phyloP scores from a whole-genome alignment of 1,140 invertebrate species.

The Aphidius gifuensis region DNA sequence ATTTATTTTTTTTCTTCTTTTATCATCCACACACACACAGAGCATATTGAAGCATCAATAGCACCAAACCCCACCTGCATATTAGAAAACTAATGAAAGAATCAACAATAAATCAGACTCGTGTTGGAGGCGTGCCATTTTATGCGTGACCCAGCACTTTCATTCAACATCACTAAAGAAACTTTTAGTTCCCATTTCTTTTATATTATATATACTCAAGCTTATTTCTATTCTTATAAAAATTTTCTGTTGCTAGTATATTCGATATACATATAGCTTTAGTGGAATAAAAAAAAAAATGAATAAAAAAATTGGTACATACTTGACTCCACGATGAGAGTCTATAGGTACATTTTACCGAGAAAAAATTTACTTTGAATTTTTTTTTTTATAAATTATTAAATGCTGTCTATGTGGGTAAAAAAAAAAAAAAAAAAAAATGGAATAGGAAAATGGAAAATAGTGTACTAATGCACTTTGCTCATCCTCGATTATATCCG shows the following conservation, averaged over 20 bases:
- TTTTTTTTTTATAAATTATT: too few relatives aligned
- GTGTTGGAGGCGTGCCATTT: constrained; percentile 23
- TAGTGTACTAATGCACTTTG: too few relatives aligned
- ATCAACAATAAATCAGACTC: constrained; percentile 34
- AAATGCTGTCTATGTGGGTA: too few relatives aligned
- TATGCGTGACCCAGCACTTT: constrained; percentile 30
- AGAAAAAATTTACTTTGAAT: too few relatives aligned
- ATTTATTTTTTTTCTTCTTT: not conserved
- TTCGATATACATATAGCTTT: not conserved
- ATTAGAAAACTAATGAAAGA: constrained; percentile 32
- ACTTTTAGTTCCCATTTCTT: constrained; percentile 1
- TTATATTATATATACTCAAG: constrained; percentile 13
- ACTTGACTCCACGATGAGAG: too few relatives aligned
- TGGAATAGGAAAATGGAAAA: too few relatives aligned
- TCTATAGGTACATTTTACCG: too few relatives aligned
- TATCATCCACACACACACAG: too few relatives aligned
- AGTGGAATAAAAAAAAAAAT: constrained; percentile 22
- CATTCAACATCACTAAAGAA: constrained; percentile 18
- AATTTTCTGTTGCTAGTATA: constrained; percentile 5
- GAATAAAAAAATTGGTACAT: too few relatives aligned
- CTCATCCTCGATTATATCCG: too few relatives aligned
- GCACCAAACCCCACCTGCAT: constrained; percentile 24
- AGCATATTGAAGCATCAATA: constrained; percentile 15
- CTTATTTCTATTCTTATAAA: too few relatives aligned
- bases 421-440: too few relatives aligned